Conservation (phyloP, 30 jellyfish, hydroid and myxozoan genomes). For the Aurelia coerulea region DNA sequence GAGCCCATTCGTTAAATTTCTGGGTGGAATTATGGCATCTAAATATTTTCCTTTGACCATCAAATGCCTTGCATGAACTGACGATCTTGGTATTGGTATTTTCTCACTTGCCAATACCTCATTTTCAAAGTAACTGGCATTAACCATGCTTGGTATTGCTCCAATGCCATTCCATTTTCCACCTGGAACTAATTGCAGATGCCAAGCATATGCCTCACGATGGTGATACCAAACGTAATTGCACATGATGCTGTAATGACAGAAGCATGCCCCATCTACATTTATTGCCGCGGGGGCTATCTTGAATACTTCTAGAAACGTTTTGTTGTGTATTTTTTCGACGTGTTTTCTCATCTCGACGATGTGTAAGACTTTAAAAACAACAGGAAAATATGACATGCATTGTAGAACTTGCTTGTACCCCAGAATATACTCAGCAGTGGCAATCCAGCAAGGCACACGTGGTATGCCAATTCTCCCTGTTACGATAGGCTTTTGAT, state of each 20-base stretch:
- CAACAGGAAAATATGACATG: constrained; percentile 71
- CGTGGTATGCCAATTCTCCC: constrained; percentile 55
- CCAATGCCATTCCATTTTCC: constrained; percentile 48
- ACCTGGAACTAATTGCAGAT: constrained; percentile 38
- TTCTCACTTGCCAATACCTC: constrained; percentile 25
- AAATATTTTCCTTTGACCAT: constrained; percentile 15
- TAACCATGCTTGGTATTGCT: constrained; percentile 41
- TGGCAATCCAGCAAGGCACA: constrained; percentile 45
- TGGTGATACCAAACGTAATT: constrained; percentile 59
- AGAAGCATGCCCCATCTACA: constrained; percentile 26
- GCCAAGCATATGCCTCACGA: constrained; percentile 58
- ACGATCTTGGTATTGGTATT: constrained; percentile 49
- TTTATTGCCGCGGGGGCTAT: constrained; percentile 30
- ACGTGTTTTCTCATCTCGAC: constrained; percentile 51
- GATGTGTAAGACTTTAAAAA: constrained; percentile 43
- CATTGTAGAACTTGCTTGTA: constrained; percentile 60
- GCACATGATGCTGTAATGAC: constrained; percentile 57
- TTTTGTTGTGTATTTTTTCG: constrained; percentile 32
- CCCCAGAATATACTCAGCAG: constrained; percentile 54
- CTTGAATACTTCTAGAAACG: constrained; percentile 49
- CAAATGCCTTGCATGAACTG: constrained; percentile 48
- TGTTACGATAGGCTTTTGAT: constrained; percentile 46
- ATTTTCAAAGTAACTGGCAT: constrained; percentile 35
- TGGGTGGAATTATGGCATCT: background rate
- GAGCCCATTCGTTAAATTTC: background rate